Base-by-base conservation (phyloP, 2,888 invertebrate genomes). In the Thera obeliscata region DNA sequence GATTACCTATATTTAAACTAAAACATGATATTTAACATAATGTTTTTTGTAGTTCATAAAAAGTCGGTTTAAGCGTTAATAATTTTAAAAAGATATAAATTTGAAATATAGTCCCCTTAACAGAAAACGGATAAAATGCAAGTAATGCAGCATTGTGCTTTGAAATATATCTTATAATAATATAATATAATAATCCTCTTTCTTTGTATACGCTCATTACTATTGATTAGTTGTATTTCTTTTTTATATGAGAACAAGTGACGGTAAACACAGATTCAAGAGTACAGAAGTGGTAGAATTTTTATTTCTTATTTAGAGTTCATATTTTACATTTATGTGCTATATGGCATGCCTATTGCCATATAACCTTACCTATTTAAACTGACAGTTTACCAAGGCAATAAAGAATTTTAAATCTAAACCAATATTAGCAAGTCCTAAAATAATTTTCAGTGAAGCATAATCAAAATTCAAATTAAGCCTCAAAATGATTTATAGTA, bases 131-230 rank as follows among this genome's bases (percentile, higher is more conserved):
- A 64, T 49, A 74, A 74, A 68, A 58, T 74, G 73, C 73, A 74
- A 63, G 73, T 74, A 72, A 74, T 38, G 64, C 59, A 58, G 57
- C 58, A 72, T 72, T 74, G 70, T 70, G 48, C 43, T 56, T 46
- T 9, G 56, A 61, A 65, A 70, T 59, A 5, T 33, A 41, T 49
- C 49, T 49, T 35, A 58, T 50, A 41, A 59, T 55, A 52, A 52
- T 52, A 49, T 12, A 12, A 46, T 5, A 12, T 49, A 33, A 35
- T 58, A 62, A 41, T 11, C n/a, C 9, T 41, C 33, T 54, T 48
- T 59, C 46, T 59, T 48, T 35, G 49, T 46, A 56, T 56, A 33
- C 52, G 8, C 7, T 61, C 33, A 3, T 43, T 55, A 7, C 9
- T 46, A 22, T 36, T 3, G 1, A 12, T 48, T 56, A 48, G 48